Evolutionary conservation across 2,888 invertebrate genomes (phyloP), one percentile per base, ranked within the genome.

Genomic region (Ichneumoninae sp.): DNA sequence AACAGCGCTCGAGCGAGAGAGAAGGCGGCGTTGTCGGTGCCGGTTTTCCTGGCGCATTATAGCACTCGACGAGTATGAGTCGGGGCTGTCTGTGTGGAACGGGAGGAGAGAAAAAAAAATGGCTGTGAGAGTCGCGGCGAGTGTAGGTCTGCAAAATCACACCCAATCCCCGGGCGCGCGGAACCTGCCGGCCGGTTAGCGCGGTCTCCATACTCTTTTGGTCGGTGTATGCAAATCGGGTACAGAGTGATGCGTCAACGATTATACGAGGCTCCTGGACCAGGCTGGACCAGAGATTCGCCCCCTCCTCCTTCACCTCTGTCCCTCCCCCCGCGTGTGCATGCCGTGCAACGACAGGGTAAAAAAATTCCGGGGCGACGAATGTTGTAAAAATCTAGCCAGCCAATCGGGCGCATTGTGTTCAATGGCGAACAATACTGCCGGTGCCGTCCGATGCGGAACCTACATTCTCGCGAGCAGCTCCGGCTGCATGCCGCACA

Each of bases 401-500:
- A 89, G 90, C 92, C 92, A 93, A 93, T 93, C 92, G 92, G 88
- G 88, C 89, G 90, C 90, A 93, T 93, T 93, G 92, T 92, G 89
- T 90, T 89, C 90, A 88, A 88, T 89, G 88, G 88, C 85, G 91
- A 90, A 92, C 92, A 92, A 92, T 91, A 90, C 91, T 88, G 88
- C 88, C 85, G 74, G 74, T 83, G 83, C 81, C 78, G 80, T 86
- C 85, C 85, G 70, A 87, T 85, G 86, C 76, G 69, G 77, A 86
- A 80, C 81, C 85, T 81, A 81, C 86, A 86, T 78, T 83, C 69
- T 74, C 71, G 70, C 76, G 80, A 70, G 73, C 68, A 74, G 66
- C 65, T 60, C 36, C 50, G 30, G 60, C 40, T 40, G 26, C 66
- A 36, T 60, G 44, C 26, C 52, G 69, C 70, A 44, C 75, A 60